Evolutionary conservation across 1,140 invertebrate genomes (phyloP).

Genomic region (Bradynema listronoti): DNA sequence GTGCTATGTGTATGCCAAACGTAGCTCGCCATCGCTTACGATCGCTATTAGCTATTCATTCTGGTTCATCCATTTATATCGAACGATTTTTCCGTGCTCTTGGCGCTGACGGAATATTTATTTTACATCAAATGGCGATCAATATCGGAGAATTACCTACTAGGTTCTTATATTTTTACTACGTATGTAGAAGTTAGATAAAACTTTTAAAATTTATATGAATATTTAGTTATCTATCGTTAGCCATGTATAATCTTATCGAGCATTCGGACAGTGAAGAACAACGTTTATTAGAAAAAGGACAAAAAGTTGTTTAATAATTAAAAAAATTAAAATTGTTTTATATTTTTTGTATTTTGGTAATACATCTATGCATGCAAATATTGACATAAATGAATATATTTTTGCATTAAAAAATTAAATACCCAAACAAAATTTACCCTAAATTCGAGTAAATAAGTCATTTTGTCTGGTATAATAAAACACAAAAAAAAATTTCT

Average conservation of each 20-base stretch:
- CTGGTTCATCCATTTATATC: slow-evolving; percentile 23
- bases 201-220: slow-evolving; percentile 4
- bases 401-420: too few species aligned
- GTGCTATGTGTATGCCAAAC: slow-evolving; percentile 28
- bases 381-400: too few species aligned
- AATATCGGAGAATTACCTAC: slow-evolving; percentile 55
- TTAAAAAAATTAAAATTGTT: too few species aligned
- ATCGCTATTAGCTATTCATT: slow-evolving; percentile 33
- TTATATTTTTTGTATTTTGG: too few species aligned
- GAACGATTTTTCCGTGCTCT: slow-evolving; percentile 49
- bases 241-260: slow-evolving; percentile 51
- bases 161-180: slow-evolving; percentile 40
- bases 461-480: too few species aligned
- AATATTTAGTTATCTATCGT: slow-evolving; percentile 48
- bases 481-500: too few species aligned
- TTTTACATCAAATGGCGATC: slow-evolving; percentile 53
- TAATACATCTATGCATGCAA: too few species aligned
- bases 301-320: slow-evolving; percentile 22
- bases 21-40: slow-evolving; percentile 21
- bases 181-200: slow-evolving; percentile 3
- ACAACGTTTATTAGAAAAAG: slow-evolving; percentile 23
- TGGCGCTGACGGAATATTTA: slow-evolving; percentile 50
- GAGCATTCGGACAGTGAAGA: slow-evolving; percentile 35
- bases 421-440: too few species aligned
- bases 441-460: too few species aligned